Base-by-base conservation (phyloP, 2,888 invertebrate species). In the Dasysyrphus tricinctus region DNA sequence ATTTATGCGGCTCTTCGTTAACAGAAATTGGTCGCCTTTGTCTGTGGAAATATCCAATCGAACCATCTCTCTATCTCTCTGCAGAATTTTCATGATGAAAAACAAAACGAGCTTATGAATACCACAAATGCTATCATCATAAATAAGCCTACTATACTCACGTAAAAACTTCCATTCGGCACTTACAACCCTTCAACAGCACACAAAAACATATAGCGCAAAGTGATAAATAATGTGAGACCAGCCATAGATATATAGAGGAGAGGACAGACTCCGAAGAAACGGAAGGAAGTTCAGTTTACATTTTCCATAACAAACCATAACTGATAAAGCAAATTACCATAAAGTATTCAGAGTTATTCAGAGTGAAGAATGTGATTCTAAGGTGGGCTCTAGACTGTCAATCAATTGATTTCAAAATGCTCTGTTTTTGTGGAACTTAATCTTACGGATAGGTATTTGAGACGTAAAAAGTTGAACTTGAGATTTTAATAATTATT, bases 171-270 rank as follows among this genome's bases (percentile, higher is more conserved):
- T 49, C 16, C 34, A 42, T 3, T 24, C 39, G 49, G 57, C 6
- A 59, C 57, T 76, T 51, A 24, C 57, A 77, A 73, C 67, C 77
- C 77, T 72, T 73, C 77, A 77, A 82, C 73, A 37, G 49, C 42
- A 72, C 12, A 72, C 76, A 67, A 76, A 72, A 37, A 16, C 24
- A 59, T 61, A 78, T 24, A 24, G 24, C 24, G 34, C 54, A 61
- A 63, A 61, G 57, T 49, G 34, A 51, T 63, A 49, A 69, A 61
- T 51, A 74, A 75, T 80, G 69, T 51, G 42, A 11, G 59, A 74
- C n/a, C 34, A 39, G 47, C n/a, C 54, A 7, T 42, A 19, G 5
- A 19, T 24, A 24, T 24, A 24, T 24, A 24, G 24, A 24, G 24
- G 24, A 24, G 24, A 24, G 24, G 24, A 24, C 3, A 24, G 24